Evolutionary conservation across 2,888 invertebrate genomes (phyloP), one percentile per base, ranked within the genome.

Genomic region (Plagodis pulveraria): DNA sequence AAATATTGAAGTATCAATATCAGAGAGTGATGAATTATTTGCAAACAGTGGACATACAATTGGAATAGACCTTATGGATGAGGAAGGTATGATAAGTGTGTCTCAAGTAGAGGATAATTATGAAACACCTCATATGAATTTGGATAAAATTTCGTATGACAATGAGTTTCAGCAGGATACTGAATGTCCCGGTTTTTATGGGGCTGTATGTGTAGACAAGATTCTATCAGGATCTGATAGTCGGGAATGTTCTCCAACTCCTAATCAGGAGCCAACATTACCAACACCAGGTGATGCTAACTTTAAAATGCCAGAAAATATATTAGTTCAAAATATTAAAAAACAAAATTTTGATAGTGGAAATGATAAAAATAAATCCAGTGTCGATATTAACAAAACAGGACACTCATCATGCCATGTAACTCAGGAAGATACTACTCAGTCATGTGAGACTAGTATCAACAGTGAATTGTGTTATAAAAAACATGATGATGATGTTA

Each of bases 51-150:
- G 83, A 47, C 80, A 84, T 62, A 80, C 81, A 46, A 77, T 84
- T 52, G 77, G 76, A 72, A 73, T 76, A 0, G 86, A 86, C 72
- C 77, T 80, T 56, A 83, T 86, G 54, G 87, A 87, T 68, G 86
- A 85, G 38, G 79, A 80, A 65, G 80, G 79, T 67, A 82, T 89
- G 78, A 82, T 81, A 58, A 73, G 81, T 71, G 83, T 86, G 62
- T 81, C 82, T 60, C 74, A 84, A 69, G 77, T 87, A 49, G 80
- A 87, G 38, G 84, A 91, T 67, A 85, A 84, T 11, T 88, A 84
- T 62, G 81, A 79, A 67, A 85, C 89, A 53, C 9, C 5, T 6
- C 86, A 89, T 77, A 87, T 84, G 81, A 72, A 88, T 71, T 84
- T 89, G 32, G 86, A 85, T 71, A 85, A 82, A 79, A 84, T 89